Percentiles rank a stretch among this genome's conserved stretches.
Evolutionary conservation across 2,888 invertebrate genomes (phyloP).

Genomic region (Lithophane leautieri): DNA sequence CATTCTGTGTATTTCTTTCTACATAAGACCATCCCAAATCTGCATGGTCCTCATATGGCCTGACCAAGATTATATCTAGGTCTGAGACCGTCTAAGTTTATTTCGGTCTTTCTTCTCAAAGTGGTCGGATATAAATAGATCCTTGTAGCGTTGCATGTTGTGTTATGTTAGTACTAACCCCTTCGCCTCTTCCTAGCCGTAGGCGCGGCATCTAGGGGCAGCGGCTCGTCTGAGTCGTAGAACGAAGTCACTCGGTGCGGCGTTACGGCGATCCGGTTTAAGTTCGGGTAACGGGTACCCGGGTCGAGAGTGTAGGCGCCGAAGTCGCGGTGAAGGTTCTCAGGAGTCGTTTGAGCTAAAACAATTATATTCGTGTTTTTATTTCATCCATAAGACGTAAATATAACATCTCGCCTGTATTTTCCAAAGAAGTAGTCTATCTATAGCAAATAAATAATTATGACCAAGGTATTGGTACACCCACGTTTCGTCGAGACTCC

Average conservation of each 20-base stretch:
- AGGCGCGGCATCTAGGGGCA: constrained; percentile 80
- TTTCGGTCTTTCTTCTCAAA: no score
- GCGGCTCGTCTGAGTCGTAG: constrained; percentile 84
- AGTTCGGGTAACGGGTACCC: constrained; percentile 95
- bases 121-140: no score
- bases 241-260: constrained; percentile 92
- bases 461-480: neutral
- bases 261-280: constrained; percentile 94
- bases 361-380: neutral
- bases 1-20: no score
- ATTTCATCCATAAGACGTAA: no score
- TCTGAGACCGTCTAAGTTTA: no score
- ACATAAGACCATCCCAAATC: no score
- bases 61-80: no score
- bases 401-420: neutral
- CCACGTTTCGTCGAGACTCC: neutral
- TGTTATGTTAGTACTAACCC: constrained; percentile 64
- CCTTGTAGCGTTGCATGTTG: neutral
- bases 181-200: constrained; percentile 75
- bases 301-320: constrained; percentile 96
- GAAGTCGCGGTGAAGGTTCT: constrained; percentile 97
- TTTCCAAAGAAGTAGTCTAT: neutral
- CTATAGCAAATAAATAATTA: neutral
- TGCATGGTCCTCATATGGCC: no score
- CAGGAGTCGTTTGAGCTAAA: constrained; percentile 98